Evolutionary conservation across 2,113 vertebrate genomes (phyloP).

Genomic region (Tympanuchus pallidicinctus): DNA sequence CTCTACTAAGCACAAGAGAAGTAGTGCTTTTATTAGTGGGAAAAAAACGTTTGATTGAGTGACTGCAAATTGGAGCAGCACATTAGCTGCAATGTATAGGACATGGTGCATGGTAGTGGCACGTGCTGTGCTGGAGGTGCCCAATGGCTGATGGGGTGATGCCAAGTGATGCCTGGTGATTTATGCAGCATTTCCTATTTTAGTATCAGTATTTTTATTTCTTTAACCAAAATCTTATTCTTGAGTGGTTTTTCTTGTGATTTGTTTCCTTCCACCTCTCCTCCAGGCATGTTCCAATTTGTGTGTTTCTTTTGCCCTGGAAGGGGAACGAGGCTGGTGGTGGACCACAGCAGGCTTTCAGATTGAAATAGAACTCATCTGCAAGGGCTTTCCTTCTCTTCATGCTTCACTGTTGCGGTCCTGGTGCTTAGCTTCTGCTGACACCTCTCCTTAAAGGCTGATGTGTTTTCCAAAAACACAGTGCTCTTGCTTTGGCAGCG

Average conservation of each 20-base stretch:
- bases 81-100: neutral
- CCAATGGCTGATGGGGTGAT: neutral
- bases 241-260: neutral
- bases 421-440: neutral
- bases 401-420: neutral
- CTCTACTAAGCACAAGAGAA: neutral
- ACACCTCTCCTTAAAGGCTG: neutral
- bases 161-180: neutral
- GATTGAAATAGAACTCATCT: neutral
- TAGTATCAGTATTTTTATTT: neutral
- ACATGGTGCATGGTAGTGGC: slow-evolving; percentile 1
- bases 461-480: neutral
- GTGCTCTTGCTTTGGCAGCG: neutral
- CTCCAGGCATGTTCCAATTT: neutral
- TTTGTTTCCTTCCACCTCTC: neutral
- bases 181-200: neutral
- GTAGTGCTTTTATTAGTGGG: neutral
- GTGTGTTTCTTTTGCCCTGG: neutral
- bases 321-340: neutral
- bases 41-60: neutral
- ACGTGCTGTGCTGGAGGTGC: neutral
- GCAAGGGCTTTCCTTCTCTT: neutral
- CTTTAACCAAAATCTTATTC: neutral
- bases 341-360: neutral
- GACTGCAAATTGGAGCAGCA: neutral